phyloP scores from a whole-genome alignment of 2,888 invertebrate genomes.

The Apodemia duryi region DNA sequence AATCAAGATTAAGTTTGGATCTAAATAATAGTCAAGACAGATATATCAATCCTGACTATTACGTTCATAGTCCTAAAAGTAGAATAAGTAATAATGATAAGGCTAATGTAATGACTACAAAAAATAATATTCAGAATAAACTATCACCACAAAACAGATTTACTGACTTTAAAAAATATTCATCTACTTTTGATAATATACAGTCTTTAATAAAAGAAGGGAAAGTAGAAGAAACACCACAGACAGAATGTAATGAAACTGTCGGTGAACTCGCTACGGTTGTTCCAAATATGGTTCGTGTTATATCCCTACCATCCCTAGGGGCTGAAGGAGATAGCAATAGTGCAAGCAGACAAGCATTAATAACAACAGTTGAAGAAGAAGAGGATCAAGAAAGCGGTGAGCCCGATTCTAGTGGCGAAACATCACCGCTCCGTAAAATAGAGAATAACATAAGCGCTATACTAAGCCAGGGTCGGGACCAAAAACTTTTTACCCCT shows the following conservation, averaged over 20 bases:
- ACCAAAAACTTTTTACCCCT: slow-evolving; percentile 75
- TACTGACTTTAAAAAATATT: slow-evolving; percentile 84
- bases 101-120: slow-evolving; percentile 41
- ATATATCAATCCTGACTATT: slow-evolving; percentile 66
- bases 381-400: slow-evolving; percentile 84
- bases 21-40: slow-evolving; percentile 77
- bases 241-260: slow-evolving; percentile 75
- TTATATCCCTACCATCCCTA: slow-evolving; percentile 83
- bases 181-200: slow-evolving; percentile 88
- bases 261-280: slow-evolving; percentile 82
- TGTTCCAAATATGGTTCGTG: slow-evolving; percentile 82
- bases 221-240: slow-evolving; percentile 77
- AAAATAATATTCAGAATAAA: slow-evolving; percentile 59
- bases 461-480: slow-evolving; percentile 80
- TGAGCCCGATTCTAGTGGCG: slow-evolving; percentile 79
- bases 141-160: slow-evolving; percentile 77
- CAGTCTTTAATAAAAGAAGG: slow-evolving; percentile 86
- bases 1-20: slow-evolving; percentile 80
- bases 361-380: slow-evolving; percentile 85
- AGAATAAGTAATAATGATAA: slow-evolving; percentile 61
- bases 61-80: slow-evolving; percentile 70
- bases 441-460: slow-evolving; percentile 87
- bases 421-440: slow-evolving; percentile 83
- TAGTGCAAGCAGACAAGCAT: slow-evolving; percentile 79
- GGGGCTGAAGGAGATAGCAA: slow-evolving; percentile 73